These are phyloP conservation scores for Ctenochaetus hawaiiensis DNA, from an alignment of 2,797 vertebrate genomes.

Conservation along the genomic window DNA sequence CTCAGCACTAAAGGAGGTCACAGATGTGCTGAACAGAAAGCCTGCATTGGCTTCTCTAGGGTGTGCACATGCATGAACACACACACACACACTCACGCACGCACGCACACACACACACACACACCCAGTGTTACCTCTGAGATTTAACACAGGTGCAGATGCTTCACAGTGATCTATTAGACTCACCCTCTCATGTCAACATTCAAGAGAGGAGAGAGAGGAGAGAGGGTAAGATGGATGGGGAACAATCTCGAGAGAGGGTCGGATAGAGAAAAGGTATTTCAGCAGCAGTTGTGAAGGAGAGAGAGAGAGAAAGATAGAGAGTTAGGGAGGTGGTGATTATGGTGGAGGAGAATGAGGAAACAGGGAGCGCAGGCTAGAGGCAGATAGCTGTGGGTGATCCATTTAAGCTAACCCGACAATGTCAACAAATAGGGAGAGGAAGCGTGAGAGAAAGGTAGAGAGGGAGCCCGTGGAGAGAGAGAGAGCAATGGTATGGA, in stretches of 20 bases:
- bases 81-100: slow-evolving; percentile 24
- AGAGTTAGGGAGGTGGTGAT: slow-evolving; percentile 62
- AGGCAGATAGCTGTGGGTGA: slow-evolving; percentile 72
- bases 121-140: slow-evolving; percentile 63
- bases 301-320: slow-evolving; percentile 44
- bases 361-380: slow-evolving; percentile 51
- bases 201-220: slow-evolving; percentile 74
- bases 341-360: slow-evolving; percentile 61
- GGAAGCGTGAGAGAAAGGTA: slow-evolving; percentile 29
- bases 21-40: slow-evolving; percentile 77
- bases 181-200: slow-evolving; percentile 79
- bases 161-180: slow-evolving; percentile 83
- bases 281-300: slow-evolving; percentile 62
- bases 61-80: slow-evolving; percentile 23
- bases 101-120: slow-evolving; percentile 28
- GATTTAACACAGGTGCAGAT: slow-evolving; percentile 83
- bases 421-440: slow-evolving; percentile 70
- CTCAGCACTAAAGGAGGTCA: slow-evolving; percentile 76
- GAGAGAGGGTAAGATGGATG: slow-evolving; percentile 74
- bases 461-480: slow-evolving; percentile 14
- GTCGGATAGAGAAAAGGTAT: slow-evolving; percentile 69
- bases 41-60: slow-evolving; percentile 52
- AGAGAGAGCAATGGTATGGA: slow-evolving; percentile 23
- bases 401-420: slow-evolving; percentile 74
- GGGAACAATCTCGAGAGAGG: slow-evolving; percentile 70